These are phyloP conservation scores for Syngnathus rostellatus DNA, from an alignment of 2,797 vertebrate genomes.

Conservation along the genomic window DNA sequence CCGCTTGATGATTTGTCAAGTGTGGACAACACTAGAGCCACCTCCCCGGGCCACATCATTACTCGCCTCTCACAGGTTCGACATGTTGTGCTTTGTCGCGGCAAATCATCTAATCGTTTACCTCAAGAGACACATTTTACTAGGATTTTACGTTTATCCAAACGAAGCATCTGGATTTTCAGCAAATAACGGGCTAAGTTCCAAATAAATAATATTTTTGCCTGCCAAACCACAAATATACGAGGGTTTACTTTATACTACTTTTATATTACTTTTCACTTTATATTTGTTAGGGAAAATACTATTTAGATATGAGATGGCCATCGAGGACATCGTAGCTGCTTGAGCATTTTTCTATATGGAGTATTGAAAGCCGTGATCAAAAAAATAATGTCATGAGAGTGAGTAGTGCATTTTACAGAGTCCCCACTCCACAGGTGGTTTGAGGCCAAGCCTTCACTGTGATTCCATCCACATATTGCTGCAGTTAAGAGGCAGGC, in stretches of 20 bases:
- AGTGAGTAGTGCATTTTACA: conserved; percentile 41
- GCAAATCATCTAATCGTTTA: not conserved
- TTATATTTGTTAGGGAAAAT: no score
- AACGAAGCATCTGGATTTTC: no score
- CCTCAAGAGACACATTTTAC: not conserved
- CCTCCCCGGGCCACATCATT: conserved; percentile 77
- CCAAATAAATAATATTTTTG: no score
- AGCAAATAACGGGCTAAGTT: no score
- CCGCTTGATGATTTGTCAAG: conserved; percentile 75
- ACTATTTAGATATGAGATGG: no score
- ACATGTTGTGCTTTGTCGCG: not conserved
- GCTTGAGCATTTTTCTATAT: no score
- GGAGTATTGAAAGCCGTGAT: not conserved
- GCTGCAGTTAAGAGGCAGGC: conserved; percentile 40
- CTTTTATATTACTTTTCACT: no score
- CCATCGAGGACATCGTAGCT: no score
- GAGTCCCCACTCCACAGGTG: conserved; percentile 63
- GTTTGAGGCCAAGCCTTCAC: conserved; percentile 19
- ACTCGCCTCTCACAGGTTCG: conserved; percentile 79
- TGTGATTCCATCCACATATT: conserved; percentile 26
- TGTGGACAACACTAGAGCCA: conserved; percentile 71
- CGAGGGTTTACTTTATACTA: no score
- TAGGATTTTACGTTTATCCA: no score
- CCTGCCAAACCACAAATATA: no score
- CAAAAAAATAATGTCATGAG: not conserved